A percentile compares a stretch with the other conserved stretches of the same genome.
Conservation (phyloP, 2,888 invertebrate species). For the Strigamia crassipes region DNA sequence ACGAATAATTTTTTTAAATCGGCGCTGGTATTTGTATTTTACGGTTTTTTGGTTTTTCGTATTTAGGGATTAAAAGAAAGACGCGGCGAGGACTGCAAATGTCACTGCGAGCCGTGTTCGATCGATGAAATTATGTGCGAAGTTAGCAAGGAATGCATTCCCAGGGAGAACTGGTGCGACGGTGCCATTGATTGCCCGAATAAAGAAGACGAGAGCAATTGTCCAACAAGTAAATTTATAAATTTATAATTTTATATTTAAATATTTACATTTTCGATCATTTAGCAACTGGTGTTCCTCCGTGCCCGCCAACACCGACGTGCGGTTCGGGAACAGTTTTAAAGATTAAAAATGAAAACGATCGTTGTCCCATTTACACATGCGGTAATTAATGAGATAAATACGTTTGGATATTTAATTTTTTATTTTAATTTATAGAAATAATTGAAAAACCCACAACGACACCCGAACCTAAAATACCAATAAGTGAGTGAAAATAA, state of each 20-base stretch:
- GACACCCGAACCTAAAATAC: background rate
- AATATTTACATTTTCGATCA: background rate
- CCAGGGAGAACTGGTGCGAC: slow-evolving; percentile 76
- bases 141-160: slow-evolving; percentile 74
- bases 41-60: background rate
- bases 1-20: background rate
- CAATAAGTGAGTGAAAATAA: background rate
- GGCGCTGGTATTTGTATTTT: background rate
- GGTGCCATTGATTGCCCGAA: slow-evolving; percentile 75
- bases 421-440: slow-evolving; percentile 62
- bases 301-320: slow-evolving; percentile 46
- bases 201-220: slow-evolving; percentile 74
- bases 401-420: slow-evolving; percentile 15
- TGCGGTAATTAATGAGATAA: slow-evolving; percentile 50
- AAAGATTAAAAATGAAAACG: slow-evolving; percentile 25
- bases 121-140: slow-evolving; percentile 71
- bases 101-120: slow-evolving; percentile 74
- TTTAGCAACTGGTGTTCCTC: background rate
- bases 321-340: slow-evolving; percentile 44
- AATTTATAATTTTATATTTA: background rate
- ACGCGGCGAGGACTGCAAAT: slow-evolving; percentile 56
- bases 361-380: slow-evolving; percentile 52
- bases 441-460: slow-evolving; percentile 58
- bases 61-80: background rate
- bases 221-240: slow-evolving; percentile 56